Percentiles rank a stretch among this genome's conserved stretches.
Conservation (phyloP, 92 coral and sea anemone species). For the Palythoa grandiflora region DNA sequence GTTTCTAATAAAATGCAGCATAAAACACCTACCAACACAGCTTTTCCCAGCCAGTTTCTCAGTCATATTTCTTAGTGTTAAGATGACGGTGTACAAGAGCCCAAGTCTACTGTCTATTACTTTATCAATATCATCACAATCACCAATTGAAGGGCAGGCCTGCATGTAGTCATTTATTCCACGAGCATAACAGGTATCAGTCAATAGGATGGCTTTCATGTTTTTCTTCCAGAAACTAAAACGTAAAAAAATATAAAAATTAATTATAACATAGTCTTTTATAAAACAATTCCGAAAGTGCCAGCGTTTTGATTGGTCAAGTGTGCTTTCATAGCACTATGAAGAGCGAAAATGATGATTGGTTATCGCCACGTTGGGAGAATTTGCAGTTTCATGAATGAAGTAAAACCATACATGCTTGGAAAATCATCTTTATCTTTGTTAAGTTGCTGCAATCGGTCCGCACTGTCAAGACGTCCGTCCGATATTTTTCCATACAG, state of each 20-base stretch:
- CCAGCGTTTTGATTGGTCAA: too few relatives aligned
- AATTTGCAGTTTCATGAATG: too few relatives aligned
- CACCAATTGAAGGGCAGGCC: neutral
- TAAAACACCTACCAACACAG: conserved; percentile 1
- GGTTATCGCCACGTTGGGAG: too few relatives aligned
- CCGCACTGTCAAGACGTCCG: too few relatives aligned
- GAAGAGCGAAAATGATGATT: too few relatives aligned
- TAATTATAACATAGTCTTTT: too few relatives aligned
- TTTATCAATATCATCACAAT: conserved; percentile 14
- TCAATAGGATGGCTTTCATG: conserved; percentile 38
- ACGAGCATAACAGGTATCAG: conserved; percentile 44
- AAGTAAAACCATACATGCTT: too few relatives aligned
- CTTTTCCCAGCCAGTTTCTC: conserved; percentile 21
- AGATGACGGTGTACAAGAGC: conserved; percentile 6
- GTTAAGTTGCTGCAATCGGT: too few relatives aligned
- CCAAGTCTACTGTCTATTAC: neutral
- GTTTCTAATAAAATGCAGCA: neutral
- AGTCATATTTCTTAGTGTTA: conserved; percentile 37
- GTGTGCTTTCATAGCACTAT: too few relatives aligned
- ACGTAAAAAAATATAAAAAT: neutral
- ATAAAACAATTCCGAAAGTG: too few relatives aligned
- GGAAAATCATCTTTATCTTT: too few relatives aligned
- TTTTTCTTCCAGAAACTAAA: conserved; percentile 38
- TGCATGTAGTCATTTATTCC: conserved; percentile 31
- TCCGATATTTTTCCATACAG: too few relatives aligned